Evolutionary conservation across 2,888 invertebrate genomes (phyloP).

Genomic region (Ypsolopha sequella): DNA sequence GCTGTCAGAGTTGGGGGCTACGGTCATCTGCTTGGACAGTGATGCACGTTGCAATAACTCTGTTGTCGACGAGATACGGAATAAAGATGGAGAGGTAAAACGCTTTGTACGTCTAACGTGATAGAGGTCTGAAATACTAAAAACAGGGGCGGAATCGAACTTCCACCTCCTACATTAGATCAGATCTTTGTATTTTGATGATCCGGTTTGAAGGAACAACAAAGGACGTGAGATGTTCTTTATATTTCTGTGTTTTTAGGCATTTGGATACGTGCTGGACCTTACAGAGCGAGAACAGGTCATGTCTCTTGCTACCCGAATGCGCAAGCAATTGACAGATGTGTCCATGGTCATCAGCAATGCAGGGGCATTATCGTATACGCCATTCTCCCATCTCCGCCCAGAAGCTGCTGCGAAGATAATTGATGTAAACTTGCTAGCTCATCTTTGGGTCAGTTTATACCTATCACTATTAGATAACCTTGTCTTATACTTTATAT

Average conservation of each 20-base stretch:
- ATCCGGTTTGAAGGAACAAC: neutral
- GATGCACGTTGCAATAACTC: constrained; percentile 43
- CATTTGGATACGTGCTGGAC: constrained; percentile 50
- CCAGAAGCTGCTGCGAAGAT: constrained; percentile 36
- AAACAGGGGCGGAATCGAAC: neutral
- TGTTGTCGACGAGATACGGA: constrained; percentile 48
- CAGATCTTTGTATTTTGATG: neutral
- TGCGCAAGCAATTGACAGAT: constrained; percentile 44
- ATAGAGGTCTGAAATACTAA: neutral
- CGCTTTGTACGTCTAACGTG: neutral
- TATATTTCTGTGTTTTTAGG: neutral
- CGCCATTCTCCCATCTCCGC: constrained; percentile 35
- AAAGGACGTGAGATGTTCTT: neutral
- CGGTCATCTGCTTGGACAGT: constrained; percentile 58
- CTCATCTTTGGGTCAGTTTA: constrained; percentile 51
- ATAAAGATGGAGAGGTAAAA: constrained; percentile 51
- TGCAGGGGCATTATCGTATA: constrained; percentile 37
- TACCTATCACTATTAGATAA: neutral
- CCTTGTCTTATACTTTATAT: neutral
- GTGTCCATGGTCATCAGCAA: constrained; percentile 56
- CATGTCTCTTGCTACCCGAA: constrained; percentile 37
- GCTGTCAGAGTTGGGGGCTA: constrained; percentile 56
- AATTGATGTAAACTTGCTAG: constrained; percentile 47
- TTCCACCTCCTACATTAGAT: no score
- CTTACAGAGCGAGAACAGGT: constrained; percentile 60